Evolutionary conservation across 2,888 invertebrate species (phyloP), one percentile per base, ranked within the genome.

Genomic region (Torymus texanus): DNA sequence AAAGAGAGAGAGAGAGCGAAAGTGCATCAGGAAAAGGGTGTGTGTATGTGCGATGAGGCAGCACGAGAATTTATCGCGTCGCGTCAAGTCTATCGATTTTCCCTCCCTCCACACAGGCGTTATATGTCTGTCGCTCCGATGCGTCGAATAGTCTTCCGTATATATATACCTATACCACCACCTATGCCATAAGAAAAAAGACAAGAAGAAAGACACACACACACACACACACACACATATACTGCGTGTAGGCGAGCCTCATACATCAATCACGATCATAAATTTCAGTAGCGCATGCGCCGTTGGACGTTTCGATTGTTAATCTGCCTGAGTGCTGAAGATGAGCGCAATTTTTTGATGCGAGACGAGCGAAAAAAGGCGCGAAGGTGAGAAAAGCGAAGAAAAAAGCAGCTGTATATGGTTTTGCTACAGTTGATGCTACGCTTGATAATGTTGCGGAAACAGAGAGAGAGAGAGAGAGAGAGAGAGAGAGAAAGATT

Each of bases 21-120:
- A 66, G 24, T 51, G n/a, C 41, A 41, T 4, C 13, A 3, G 51
- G 13, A 58, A 68, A 24, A 58, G n/a, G 16, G 41, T 0, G 41
- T 41, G 41, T 41, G 8, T 41, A 8, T 41, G 41, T 16, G 58
- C 68, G 29, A 50, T 63, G 70, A 41, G 41, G 24, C 63, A 58
- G 55, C 78, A 71, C 70, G 72, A 72, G 82, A 83, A 83, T 83
- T 83, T 80, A 83, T 82, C 81, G 78, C 65, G 77, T 78, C 74
- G 77, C 77, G 79, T 58, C 74, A 53, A 50, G 29, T 72, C 53
- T 65, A 68, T 79, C 75, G 75, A 82, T 79, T 76, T 82, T 83
- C 65, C 41, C 24, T 55, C 58, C 59, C n/a, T 18, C 18, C 51
- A n/a, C 51, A 71, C 51, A 21, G 2, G 14, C 13, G 21, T 2